Evolutionary conservation across 2,888 invertebrate genomes (phyloP), one percentile per base, ranked within the genome.

Genomic region (Zygothrica quintamaculata): DNA sequence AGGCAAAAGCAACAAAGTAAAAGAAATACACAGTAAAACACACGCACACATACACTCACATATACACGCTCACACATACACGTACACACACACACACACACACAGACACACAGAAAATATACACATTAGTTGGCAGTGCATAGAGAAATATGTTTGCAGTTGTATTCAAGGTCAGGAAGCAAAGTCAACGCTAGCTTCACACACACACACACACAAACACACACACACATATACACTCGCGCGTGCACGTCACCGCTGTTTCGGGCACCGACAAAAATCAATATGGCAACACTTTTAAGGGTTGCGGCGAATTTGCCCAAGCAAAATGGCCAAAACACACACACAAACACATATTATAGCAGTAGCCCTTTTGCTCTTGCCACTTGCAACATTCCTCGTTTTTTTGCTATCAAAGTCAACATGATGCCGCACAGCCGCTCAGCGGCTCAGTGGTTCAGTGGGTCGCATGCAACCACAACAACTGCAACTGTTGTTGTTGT

Each of bases 281-380:
- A 84, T 84, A 84, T 69, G 78, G 73, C 79, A 75, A 84, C 84
- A 76, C 81, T 81, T 82, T 84, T 82, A 84, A 84, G 82, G 82
- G 82, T 84, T 84, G 82, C 82, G 82, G 85, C 85, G 85, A 84
- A 79, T 76, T 76, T 40, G 48, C 31, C 48, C 33, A 33, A 39
- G 40, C 57, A 11, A 40, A 34, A 40, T 22, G 55, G 52, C 69
- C 57, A 51, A 51, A 2, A 50, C 47, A 31, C 2, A 26, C 33
- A 39, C n/a, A n/a, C n/a, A 64, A 60, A 51, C 18, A 2, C 18
- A 3, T 22, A 3, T 2, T 5, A 2, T 22, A n/a, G n/a, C n/a
- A n/a, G n/a, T n/a, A n/a, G 61, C 64, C 42, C 51, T 48, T 61
- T 47, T 22, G 1, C 13, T 11, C 36, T 46, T 40, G 18, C 18